phyloP scores from a whole-genome alignment of 2,797 vertebrate genomes.

The Buceros bicornis region DNA sequence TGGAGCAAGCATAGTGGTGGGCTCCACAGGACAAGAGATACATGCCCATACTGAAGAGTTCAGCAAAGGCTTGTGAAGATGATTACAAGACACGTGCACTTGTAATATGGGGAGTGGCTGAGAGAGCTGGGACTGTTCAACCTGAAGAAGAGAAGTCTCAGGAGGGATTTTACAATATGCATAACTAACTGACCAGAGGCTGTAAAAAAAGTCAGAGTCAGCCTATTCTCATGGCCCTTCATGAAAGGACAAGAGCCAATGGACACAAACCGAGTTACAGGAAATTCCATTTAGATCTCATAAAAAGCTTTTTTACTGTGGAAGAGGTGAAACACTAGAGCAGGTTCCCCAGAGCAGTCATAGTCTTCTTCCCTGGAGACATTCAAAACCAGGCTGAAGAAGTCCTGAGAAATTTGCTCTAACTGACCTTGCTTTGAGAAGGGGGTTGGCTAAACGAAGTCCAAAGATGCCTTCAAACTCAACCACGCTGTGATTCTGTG shows the following conservation, averaged over 20 bases:
- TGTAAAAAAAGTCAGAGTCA: not conserved
- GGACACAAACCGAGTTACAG: not conserved
- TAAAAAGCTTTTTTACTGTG: not conserved
- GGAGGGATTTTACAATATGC: not conserved
- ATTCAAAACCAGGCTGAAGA: not conserved
- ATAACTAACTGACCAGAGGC: not conserved
- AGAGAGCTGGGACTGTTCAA: not conserved
- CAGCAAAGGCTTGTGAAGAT: not conserved
- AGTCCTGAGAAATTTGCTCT: not conserved
- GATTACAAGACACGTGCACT: not conserved
- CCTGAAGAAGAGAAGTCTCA: not conserved
- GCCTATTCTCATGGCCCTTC: not conserved
- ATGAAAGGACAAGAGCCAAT: not conserved
- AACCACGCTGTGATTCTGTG: not conserved
- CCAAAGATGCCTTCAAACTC: not conserved
- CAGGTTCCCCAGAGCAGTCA: not conserved
- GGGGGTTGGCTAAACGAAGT: accelerated
- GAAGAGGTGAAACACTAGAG: not conserved
- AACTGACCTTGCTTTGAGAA: not conserved
- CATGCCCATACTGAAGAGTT: not conserved
- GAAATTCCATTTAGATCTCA: not conserved
- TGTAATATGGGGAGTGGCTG: not conserved
- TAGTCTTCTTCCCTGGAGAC: not conserved
- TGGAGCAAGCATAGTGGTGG: not conserved
- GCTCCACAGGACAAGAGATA: not conserved